Conservation (phyloP, 2,113 vertebrate genomes). For the Burhinus bistriatus region DNA sequence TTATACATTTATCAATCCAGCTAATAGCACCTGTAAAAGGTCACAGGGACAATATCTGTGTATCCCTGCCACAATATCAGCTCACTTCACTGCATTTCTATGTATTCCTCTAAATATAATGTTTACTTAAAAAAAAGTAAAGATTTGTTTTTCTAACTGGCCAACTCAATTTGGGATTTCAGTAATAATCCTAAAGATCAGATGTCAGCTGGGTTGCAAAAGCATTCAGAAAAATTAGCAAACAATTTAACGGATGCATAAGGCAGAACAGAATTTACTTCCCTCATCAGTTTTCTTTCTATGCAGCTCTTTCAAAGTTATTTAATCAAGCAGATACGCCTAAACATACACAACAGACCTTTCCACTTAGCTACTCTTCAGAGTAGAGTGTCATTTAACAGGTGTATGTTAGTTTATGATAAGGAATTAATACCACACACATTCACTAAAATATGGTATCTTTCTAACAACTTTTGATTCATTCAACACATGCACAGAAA, state of each 20-base stretch:
- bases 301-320: slow-evolving; percentile 5
- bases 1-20: background rate
- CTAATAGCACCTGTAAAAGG: background rate
- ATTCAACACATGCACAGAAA: background rate
- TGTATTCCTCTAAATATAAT: background rate
- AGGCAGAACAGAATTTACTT: slow-evolving; percentile 55
- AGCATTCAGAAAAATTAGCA: slow-evolving; percentile 29
- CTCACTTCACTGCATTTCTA: background rate
- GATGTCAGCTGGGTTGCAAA: slow-evolving; percentile 14
- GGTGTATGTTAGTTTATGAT: background rate
- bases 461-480: background rate
- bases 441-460: background rate
- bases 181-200: slow-evolving; percentile 36
- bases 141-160: background rate
- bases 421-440: background rate
- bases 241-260: slow-evolving; percentile 38
- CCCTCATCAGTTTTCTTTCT: slow-evolving; percentile 51
- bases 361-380: background rate
- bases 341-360: background rate
- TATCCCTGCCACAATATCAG: background rate
- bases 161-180: background rate
- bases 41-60: background rate
- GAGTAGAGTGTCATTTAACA: background rate
- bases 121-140: background rate
- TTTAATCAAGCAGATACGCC: slow-evolving; percentile 18